phyloP scores from a whole-genome alignment of 2,888 invertebrate genomes.

The Eupithecia subfuscata region DNA sequence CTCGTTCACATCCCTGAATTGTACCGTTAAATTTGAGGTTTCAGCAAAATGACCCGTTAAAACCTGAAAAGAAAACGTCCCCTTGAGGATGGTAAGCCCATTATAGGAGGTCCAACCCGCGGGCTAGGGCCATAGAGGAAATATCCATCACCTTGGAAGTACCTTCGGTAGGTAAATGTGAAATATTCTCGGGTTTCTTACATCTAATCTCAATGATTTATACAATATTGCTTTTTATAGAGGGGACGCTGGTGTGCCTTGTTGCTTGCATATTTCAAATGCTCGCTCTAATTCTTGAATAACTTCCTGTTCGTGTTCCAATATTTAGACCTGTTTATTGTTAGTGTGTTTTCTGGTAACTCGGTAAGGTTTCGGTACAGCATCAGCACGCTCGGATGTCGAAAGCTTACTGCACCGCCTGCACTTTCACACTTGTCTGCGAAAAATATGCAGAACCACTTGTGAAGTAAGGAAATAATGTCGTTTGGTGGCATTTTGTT shows the following conservation, averaged over 20 bases:
- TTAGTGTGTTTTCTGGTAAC: too few species aligned
- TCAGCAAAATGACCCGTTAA: conserved; percentile 18
- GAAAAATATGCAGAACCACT: too few species aligned
- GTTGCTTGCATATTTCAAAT: too few species aligned
- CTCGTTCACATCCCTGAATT: neutral
- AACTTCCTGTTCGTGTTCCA: too few species aligned
- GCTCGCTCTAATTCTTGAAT: too few species aligned
- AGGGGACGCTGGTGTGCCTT: neutral
- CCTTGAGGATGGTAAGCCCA: conserved; percentile 24
- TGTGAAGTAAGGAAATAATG: too few species aligned
- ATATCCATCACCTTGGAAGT: neutral
- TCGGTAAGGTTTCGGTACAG: too few species aligned
- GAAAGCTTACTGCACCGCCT: too few species aligned
- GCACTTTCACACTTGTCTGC: too few species aligned
- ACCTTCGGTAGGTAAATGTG: conserved; percentile 1
- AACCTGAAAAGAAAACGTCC: conserved; percentile 21
- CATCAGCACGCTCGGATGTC: too few species aligned
- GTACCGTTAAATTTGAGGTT: neutral
- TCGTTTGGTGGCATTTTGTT: too few species aligned
- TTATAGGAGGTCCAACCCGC: conserved; percentile 14
- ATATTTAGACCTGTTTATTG: too few species aligned
- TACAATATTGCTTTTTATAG: neutral
- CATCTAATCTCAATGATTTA: conserved; percentile 9
- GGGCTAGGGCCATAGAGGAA: conserved; percentile 1
- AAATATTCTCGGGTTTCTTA: neutral